These are phyloP conservation scores for Salvelinus namaycush DNA, from an alignment of 2,113 vertebrate species.

Conservation along the genomic window DNA sequence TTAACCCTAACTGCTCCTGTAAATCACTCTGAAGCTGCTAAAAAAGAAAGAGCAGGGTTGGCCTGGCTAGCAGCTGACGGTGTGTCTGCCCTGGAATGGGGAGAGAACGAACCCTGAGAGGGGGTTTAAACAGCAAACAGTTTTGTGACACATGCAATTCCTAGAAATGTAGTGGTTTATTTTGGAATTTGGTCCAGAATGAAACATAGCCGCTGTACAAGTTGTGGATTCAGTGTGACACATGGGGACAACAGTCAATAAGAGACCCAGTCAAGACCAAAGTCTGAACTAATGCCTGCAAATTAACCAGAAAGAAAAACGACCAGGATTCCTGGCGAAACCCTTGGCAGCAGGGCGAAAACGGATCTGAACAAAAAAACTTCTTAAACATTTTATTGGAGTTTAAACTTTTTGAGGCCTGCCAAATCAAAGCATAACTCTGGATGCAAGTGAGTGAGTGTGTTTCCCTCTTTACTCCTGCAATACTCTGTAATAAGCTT, in stretches of 20 bases:
- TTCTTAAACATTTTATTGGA: not conserved
- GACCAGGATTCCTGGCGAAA: not conserved
- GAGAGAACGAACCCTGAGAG: too few species aligned
- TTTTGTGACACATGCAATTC: too few species aligned
- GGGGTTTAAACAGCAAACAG: too few species aligned
- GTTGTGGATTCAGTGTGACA: not conserved
- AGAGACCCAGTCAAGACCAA: not conserved
- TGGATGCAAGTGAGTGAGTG: not conserved
- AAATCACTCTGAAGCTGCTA: too few species aligned
- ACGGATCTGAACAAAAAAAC: not conserved
- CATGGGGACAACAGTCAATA: not conserved
- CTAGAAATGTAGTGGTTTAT: too few species aligned
- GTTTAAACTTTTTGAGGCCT: not conserved
- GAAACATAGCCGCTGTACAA: not conserved
- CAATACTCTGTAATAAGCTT: slow-evolving; percentile 22
- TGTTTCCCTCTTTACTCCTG: slow-evolving; percentile 15
- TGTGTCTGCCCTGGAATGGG: not conserved
- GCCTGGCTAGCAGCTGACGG: not conserved
- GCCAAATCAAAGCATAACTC: not conserved
- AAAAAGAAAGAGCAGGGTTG: not conserved
- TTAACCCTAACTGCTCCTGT: too few species aligned
- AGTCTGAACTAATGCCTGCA: not conserved
- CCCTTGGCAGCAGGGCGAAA: not conserved
- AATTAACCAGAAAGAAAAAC: not conserved
- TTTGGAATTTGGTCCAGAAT: too few species aligned